Evolutionary conservation across 2,797 vertebrate genomes (phyloP).

Genomic region (Cottoperca gobio): DNA sequence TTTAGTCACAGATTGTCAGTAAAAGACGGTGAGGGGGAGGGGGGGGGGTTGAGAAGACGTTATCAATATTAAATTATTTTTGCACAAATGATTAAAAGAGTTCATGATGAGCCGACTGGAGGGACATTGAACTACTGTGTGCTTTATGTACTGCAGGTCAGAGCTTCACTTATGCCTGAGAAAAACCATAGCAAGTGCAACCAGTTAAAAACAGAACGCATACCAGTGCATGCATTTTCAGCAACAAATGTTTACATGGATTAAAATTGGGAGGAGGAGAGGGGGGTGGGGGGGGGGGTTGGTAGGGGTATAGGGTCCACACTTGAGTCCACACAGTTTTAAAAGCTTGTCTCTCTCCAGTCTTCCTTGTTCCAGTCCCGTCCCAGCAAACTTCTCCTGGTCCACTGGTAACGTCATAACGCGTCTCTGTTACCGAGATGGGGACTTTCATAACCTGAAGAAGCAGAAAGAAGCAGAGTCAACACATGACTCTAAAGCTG

Average conservation of each 20-base stretch:
- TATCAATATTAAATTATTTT: constrained; percentile 40
- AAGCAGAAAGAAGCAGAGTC: constrained; percentile 35
- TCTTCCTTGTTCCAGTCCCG: constrained; percentile 65
- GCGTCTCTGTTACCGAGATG: constrained; percentile 75
- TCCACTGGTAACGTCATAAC: constrained; percentile 78
- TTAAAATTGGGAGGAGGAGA: constrained; percentile 39
- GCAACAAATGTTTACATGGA: constrained; percentile 54
- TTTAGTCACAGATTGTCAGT: constrained; percentile 81
- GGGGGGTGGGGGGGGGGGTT: too few relatives aligned
- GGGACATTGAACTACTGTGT: constrained; percentile 55
- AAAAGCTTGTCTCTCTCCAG: constrained; percentile 74
- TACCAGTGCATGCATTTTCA: constrained; percentile 74
- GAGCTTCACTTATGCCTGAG: constrained; percentile 62
- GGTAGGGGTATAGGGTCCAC: too few relatives aligned
- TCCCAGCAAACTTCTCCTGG: constrained; percentile 38
- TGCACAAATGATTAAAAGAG: constrained; percentile 60
- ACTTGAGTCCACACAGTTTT: constrained; percentile 55
- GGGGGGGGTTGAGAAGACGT: constrained; percentile 31
- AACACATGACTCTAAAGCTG: neutral
- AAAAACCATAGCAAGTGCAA: constrained; percentile 68
- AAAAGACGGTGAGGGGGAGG: constrained; percentile 50
- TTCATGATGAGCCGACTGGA: constrained; percentile 43
- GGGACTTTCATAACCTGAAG: constrained; percentile 77
- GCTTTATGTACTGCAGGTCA: constrained; percentile 42
- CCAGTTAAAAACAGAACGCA: constrained; percentile 60